phyloP scores from a whole-genome alignment of 2,797 vertebrate species.

The Lagorchestes hirsutus region DNA sequence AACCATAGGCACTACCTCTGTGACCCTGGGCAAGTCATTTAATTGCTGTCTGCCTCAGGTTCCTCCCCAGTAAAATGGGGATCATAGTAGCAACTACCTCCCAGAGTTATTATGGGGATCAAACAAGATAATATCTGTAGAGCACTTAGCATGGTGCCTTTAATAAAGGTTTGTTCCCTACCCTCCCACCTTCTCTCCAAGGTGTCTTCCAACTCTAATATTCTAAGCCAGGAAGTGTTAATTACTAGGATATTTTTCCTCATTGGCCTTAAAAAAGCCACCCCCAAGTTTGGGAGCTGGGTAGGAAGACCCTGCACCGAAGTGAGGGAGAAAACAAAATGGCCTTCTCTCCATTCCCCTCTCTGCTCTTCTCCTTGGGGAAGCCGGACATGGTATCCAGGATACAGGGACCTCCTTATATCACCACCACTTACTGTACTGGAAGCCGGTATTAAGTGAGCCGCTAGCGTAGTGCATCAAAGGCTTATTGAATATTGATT shows the following conservation, averaged over 20 bases:
- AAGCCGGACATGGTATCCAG: constrained; percentile 68
- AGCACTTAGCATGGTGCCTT: neutral
- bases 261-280: neutral
- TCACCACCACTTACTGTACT: constrained; percentile 82
- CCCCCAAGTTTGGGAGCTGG: neutral
- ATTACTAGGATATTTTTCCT: neutral
- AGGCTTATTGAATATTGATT: constrained; percentile 84
- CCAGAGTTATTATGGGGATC: neutral
- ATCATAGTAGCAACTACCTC: neutral
- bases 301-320: constrained; percentile 29
- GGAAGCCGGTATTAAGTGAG: constrained; percentile 80
- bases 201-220: neutral
- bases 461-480: constrained; percentile 80
- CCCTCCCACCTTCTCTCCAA: neutral
- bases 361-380: constrained; percentile 51
- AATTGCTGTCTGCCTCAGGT: neutral
- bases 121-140: neutral
- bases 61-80: neutral
- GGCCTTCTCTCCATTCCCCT: constrained; percentile 44
- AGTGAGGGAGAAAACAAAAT: constrained; percentile 33
- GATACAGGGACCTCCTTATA: constrained; percentile 73
- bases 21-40: neutral
- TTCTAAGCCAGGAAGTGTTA: neutral
- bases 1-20: neutral
- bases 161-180: neutral